These are phyloP conservation scores for Psettodes erumei DNA, from an alignment of 2,113 vertebrate genomes.

Conservation along the genomic window DNA sequence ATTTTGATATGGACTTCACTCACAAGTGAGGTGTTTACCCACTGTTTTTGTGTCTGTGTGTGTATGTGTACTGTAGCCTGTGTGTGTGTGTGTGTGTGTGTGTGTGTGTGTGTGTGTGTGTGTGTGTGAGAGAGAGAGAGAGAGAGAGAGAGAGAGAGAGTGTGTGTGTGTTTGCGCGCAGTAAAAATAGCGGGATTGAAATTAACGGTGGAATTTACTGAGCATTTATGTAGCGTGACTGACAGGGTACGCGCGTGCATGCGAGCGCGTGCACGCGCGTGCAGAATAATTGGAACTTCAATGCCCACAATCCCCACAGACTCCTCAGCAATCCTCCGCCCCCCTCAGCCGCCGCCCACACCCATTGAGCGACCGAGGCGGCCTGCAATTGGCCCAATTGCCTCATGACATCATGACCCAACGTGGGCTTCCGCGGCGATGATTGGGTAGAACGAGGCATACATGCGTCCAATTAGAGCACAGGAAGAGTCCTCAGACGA, in stretches of 20 bases:
- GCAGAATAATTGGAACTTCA: constrained; percentile 86
- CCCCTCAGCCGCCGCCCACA: constrained; percentile 29
- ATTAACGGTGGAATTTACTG: constrained; percentile 80
- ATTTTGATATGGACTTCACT: constrained; percentile 35
- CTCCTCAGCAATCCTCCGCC: constrained; percentile 45
- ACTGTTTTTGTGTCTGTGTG: constrained; percentile 12
- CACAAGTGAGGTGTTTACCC: constrained; percentile 31
- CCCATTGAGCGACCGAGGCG: constrained; percentile 59
- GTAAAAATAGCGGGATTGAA: constrained; percentile 70
- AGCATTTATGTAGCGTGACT: constrained; percentile 84
- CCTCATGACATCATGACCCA: constrained; percentile 67
- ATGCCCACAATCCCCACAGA: constrained; percentile 86
- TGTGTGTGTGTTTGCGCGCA: constrained; percentile 11
- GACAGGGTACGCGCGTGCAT: constrained; percentile 66
- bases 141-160: too few species aligned
- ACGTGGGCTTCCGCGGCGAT: constrained; percentile 75
- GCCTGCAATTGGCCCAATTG: constrained; percentile 62
- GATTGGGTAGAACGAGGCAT: constrained; percentile 63
- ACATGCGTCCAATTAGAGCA: constrained; percentile 65
- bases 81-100: constrained; percentile 13
- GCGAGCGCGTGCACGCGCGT: constrained; percentile 42
- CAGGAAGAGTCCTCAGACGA: constrained; percentile 27
- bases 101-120: constrained; percentile 6
- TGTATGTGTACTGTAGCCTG: constrained; percentile 11
- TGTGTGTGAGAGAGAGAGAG: background rate